Evolutionary conservation across 2,888 invertebrate species (phyloP).

Genomic region (Thyatira batis): DNA sequence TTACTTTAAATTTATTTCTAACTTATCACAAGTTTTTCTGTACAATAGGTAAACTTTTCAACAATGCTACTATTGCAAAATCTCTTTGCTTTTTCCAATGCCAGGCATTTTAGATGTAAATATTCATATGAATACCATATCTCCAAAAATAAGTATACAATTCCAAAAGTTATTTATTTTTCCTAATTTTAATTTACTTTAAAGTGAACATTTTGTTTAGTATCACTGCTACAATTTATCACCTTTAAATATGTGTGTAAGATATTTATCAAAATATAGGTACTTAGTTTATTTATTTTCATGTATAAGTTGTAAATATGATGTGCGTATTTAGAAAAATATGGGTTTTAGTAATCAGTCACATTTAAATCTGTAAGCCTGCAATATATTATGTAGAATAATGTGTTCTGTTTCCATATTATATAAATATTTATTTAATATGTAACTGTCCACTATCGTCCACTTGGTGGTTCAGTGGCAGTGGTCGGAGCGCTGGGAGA

Average conservation of each 20-base stretch:
- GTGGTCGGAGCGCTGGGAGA: conserved; percentile 22
- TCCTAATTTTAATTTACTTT: background rate
- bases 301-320: conserved; percentile 20
- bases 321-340: conserved; percentile 41
- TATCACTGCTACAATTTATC: background rate
- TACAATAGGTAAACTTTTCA: conserved; percentile 49
- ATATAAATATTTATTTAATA: conserved; percentile 28
- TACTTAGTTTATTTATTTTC: background rate
- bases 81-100: conserved; percentile 11
- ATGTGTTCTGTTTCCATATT: background rate
- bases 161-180: background rate
- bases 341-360: conserved; percentile 45
- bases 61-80: conserved; percentile 31
- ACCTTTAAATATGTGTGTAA: conserved; percentile 3
- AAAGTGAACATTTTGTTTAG: background rate
- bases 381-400: conserved; percentile 12
- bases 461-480: conserved; percentile 39
- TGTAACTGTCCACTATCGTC: conserved; percentile 48
- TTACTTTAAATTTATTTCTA: conserved; percentile 38
- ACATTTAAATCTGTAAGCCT: conserved; percentile 30
- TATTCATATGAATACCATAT: conserved; percentile 4
- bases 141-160: conserved; percentile 1
- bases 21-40: conserved; percentile 47
- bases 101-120: background rate
- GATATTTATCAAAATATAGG: conserved; percentile 17